A percentile compares a stretch with the other conserved stretches of the same genome.
These are phyloP conservation scores for Poeciliopsis presidionis DNA, from an alignment of 2,797 vertebrate genomes.

Conservation along the genomic window DNA sequence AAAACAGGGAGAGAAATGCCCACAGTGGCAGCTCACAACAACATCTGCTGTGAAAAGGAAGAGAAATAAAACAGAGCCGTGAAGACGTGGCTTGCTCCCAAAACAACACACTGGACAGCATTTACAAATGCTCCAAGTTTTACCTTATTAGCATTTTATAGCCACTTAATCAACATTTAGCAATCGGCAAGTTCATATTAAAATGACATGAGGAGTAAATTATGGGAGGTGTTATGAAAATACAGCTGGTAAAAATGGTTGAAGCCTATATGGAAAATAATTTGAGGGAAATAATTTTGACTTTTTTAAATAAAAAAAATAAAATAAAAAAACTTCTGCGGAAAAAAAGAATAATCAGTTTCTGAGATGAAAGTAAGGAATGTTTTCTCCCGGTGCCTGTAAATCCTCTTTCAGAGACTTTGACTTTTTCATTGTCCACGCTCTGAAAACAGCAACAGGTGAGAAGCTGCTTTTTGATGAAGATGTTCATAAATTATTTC, in stretches of 20 bases:
- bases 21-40: slow-evolving; percentile 19
- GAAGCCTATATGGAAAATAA: neutral
- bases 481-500: no score
- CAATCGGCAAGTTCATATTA: neutral
- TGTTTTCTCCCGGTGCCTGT: no score
- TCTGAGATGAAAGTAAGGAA: no score
- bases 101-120: neutral
- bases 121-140: neutral
- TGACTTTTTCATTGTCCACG: neutral
- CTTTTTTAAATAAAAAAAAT: neutral
- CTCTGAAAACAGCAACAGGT: neutral
- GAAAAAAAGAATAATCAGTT: no score
- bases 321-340: no score
- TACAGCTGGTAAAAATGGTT: neutral
- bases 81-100: slow-evolving; percentile 38
- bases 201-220: neutral
- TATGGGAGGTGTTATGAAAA: neutral
- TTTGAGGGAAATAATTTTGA: neutral
- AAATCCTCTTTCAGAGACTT: neutral
- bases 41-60: slow-evolving; percentile 68
- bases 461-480: neutral
- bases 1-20: slow-evolving; percentile 53
- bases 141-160: neutral
- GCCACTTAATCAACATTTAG: neutral
- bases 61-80: slow-evolving; percentile 66